Evolutionary conservation across 2,797 vertebrate species (phyloP).

Genomic region (Propithecus perrieri): DNA sequence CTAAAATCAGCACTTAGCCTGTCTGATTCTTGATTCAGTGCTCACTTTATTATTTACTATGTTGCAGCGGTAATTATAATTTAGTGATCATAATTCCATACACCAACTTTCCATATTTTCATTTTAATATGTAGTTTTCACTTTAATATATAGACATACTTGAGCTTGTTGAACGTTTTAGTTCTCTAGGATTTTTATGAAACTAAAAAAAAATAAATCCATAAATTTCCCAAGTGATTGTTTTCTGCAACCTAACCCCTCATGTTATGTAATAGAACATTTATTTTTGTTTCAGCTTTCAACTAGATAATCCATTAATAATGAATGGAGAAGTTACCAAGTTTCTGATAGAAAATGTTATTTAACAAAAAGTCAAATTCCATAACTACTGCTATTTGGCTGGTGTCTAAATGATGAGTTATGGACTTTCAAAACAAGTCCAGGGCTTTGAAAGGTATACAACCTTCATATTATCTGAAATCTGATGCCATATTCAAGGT

Average conservation of each 20-base stretch:
- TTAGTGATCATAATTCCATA: not conserved
- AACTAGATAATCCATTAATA: not conserved
- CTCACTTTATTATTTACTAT: not conserved
- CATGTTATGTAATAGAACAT: not conserved
- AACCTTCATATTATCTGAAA: not conserved
- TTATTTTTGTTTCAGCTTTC: constrained; percentile 1
- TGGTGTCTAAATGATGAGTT: not conserved
- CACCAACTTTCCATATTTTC: not conserved
- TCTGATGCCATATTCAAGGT: not conserved
- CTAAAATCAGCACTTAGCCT: not conserved
- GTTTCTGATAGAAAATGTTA: constrained; percentile 31
- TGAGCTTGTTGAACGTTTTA: not conserved
- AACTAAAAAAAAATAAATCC: not conserved
- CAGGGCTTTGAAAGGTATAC: not conserved
- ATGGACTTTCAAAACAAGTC: not conserved
- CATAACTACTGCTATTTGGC: not conserved
- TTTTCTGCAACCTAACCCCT: not conserved
- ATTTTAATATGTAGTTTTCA: not conserved
- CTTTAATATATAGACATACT: not conserved
- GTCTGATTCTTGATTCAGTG: not conserved
- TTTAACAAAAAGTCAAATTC: constrained; percentile 44
- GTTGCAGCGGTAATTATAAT: not conserved
- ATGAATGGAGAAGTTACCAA: not conserved
- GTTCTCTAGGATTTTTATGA: not conserved
- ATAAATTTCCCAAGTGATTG: not conserved